Conservation (phyloP, 2,797 vertebrate genomes). For the Pangasius djambal region DNA sequence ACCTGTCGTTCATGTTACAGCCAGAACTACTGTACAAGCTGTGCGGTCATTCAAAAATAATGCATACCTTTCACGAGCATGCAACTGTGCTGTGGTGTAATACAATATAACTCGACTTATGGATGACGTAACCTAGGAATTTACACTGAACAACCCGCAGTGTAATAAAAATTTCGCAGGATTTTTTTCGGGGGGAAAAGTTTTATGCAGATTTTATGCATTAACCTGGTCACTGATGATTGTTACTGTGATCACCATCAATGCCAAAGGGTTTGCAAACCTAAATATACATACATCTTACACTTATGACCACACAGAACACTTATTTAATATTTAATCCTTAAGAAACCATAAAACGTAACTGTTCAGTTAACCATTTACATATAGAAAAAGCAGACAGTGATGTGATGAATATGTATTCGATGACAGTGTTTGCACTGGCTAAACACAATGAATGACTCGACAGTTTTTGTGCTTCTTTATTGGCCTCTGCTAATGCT, state of each 20-base stretch:
- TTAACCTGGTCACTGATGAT: background rate
- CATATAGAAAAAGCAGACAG: background rate
- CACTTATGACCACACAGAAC: background rate
- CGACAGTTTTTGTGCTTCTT: background rate
- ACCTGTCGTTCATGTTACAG: background rate
- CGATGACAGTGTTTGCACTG: background rate
- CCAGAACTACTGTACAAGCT: background rate
- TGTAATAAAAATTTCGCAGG: background rate
- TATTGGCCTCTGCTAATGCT: conserved; percentile 22
- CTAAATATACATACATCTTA: background rate
- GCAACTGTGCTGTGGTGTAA: background rate
- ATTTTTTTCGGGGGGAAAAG: background rate
- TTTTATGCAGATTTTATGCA: background rate
- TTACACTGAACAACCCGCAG: background rate
- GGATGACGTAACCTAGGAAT: background rate
- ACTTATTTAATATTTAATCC: background rate
- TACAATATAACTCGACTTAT: background rate
- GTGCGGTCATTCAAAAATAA: background rate
- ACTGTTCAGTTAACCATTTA: background rate
- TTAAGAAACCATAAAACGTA: background rate
- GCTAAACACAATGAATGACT: conserved; percentile 4
- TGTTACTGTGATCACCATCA: background rate
- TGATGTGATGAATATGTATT: conserved; percentile 2
- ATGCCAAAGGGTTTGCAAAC: background rate
- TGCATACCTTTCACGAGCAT: background rate